These are phyloP conservation scores for Heliconius hermathena DNA, from an alignment of 1,140 invertebrate genomes.

Conservation along the genomic window DNA sequence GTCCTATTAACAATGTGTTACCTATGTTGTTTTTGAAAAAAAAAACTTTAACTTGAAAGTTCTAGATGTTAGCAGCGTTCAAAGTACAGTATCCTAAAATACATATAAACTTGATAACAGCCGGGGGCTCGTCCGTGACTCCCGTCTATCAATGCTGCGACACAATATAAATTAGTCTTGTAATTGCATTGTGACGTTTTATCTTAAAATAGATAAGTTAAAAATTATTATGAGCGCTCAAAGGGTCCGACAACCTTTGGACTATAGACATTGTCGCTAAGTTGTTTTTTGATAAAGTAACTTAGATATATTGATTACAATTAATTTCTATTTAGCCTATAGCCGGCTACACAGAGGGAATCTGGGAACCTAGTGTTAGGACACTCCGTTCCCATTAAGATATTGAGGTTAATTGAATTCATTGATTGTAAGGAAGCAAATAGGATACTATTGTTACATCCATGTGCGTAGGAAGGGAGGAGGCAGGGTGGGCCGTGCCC, in stretches of 20 bases:
- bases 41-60: neutral
- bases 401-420: neutral
- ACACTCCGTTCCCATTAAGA: too few relatives aligned
- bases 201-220: constrained; percentile 50
- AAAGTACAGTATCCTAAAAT: constrained; percentile 32
- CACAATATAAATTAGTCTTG: constrained; percentile 64
- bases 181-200: constrained; percentile 65
- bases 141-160: constrained; percentile 52
- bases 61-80: constrained; percentile 22
- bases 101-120: constrained; percentile 49
- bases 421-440: neutral
- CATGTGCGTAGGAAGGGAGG: too few relatives aligned
- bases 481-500: too few relatives aligned
- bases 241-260: constrained; percentile 50
- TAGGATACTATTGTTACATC: neutral
- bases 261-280: constrained; percentile 20
- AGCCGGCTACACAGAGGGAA: too few relatives aligned
- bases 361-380: too few relatives aligned
- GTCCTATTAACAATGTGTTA: too few relatives aligned
- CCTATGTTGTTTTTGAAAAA: too few relatives aligned
- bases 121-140: constrained; percentile 74
- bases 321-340: too few relatives aligned
- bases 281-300: constrained; percentile 1
- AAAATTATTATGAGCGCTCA: neutral
- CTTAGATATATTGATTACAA: neutral